Evolutionary conservation across 2,797 vertebrate genomes (phyloP).

Genomic region (Sparus aurata): DNA sequence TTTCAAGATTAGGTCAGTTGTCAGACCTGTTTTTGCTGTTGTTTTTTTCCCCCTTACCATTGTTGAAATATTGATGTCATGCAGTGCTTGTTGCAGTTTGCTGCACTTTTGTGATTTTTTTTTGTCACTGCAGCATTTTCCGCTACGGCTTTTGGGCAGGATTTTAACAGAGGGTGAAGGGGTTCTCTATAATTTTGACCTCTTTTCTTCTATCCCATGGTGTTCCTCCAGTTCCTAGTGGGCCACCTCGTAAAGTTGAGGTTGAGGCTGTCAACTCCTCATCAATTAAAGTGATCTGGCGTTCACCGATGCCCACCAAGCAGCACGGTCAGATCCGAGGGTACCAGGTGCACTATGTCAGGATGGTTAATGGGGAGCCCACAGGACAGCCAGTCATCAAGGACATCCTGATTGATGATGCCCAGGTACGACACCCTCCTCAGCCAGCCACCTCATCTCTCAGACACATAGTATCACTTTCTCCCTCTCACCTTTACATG

Average conservation of each 20-base stretch:
- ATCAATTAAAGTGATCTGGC: slow-evolving; percentile 99
- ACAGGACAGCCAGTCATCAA: slow-evolving; percentile 97
- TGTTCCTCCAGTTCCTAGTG: slow-evolving; percentile 99
- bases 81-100: slow-evolving; percentile 87
- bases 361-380: slow-evolving; percentile 97
- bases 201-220: slow-evolving; percentile 96
- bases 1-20: slow-evolving; percentile 93
- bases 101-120: slow-evolving; percentile 87
- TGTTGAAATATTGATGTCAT: slow-evolving; percentile 90
- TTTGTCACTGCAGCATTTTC: slow-evolving; percentile 82
- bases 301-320: slow-evolving; percentile 97
- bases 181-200: slow-evolving; percentile 91
- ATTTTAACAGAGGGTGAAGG: slow-evolving; percentile 58
- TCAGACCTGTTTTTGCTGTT: slow-evolving; percentile 91
- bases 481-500: slow-evolving; percentile 40
- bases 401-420: slow-evolving; percentile 98
- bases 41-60: slow-evolving; percentile 90
- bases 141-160: slow-evolving; percentile 84
- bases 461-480: slow-evolving; percentile 55
- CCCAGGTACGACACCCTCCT: slow-evolving; percentile 89
- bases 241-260: slow-evolving; percentile 99
- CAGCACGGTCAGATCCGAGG: slow-evolving; percentile 99
- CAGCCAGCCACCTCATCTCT: slow-evolving; percentile 57
- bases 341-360: slow-evolving; percentile 99
- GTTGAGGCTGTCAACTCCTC: slow-evolving; percentile 99